Conservation (phyloP, 2,888 invertebrate genomes). For the Drosophila kambysellisi region DNA sequence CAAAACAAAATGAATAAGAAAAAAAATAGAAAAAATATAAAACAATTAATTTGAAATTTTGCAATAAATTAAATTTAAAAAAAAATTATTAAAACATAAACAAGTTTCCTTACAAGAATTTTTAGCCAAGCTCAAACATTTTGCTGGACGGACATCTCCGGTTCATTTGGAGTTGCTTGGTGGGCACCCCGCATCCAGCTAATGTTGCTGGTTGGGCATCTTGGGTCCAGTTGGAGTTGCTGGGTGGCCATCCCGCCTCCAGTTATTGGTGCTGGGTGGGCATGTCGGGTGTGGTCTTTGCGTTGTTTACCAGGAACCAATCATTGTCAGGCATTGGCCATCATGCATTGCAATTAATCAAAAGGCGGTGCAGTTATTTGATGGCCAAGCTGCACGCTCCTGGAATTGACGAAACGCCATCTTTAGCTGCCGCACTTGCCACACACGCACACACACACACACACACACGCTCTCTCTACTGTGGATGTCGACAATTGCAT, state of each 20-base stretch:
- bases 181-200: neutral
- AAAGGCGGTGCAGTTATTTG: slow-evolving; percentile 60
- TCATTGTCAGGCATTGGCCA: slow-evolving; percentile 57
- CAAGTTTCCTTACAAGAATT: neutral
- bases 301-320: slow-evolving; percentile 72
- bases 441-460: slow-evolving; percentile 50
- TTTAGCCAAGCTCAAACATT: neutral
- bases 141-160: neutral
- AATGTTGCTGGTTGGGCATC: neutral
- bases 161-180: too few species aligned
- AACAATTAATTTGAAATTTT: too few species aligned
- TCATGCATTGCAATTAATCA: slow-evolving; percentile 71
- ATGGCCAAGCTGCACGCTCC: slow-evolving; percentile 67
- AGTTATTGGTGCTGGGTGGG: neutral
- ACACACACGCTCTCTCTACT: neutral
- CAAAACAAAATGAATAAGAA: too few species aligned
- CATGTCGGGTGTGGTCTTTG: neutral
- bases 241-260: neutral
- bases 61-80: too few species aligned
- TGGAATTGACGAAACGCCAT: slow-evolving; percentile 53
- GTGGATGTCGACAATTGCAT: slow-evolving; percentile 70
- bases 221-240: neutral
- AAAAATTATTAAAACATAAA: neutral
- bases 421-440: slow-evolving; percentile 47
- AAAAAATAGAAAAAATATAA: too few species aligned